Base-by-base conservation (phyloP, 2,888 invertebrate genomes). In the Amiota communis region DNA sequence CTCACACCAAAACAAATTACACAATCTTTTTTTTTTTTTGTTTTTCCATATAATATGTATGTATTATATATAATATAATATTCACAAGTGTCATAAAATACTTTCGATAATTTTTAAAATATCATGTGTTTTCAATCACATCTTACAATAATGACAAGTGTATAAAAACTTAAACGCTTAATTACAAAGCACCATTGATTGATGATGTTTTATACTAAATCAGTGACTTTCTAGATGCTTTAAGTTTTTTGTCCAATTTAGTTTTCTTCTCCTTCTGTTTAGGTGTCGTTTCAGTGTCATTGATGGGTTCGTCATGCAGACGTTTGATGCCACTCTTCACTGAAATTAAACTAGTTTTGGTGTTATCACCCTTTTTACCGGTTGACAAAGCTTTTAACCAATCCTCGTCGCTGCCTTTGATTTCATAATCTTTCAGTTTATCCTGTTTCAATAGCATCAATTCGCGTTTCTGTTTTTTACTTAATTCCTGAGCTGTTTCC, bases 401-500 rank as follows among this genome's bases (percentile, higher is more conserved):
- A 83, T 97, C 97, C 67, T 94, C 91, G 83, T 97, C 97, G 10
- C 93, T 93, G 1, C 97, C 97, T 89, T 96, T 96, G 83, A 98
- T 97, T 20, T 93, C 93, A 90, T 94, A 98, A 86, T 96, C 95
- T 15, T 92, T 92, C 2, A 97, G 90, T 83, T 95, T 94, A 82
- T 95, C 94, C 23, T 93, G 93, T 90, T 95, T 94, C 76, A 97
- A 88, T 75, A 93, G 93, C 48, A 94, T 93, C 71, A 96, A 88
- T 83, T 97, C 95, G 76, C 93, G 92, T 72, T 93, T 93, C 86
- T 97, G 97, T 82, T 96, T 94, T 68, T 93, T 92, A 80, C 94
- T 93, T 75, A 97, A 88, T 72, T 94, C 93, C 92, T 94, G 82
- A 91, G 96, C 97, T 0, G 95, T 96, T 84, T 94, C 93, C 47